Conservation (phyloP, 2,113 vertebrate genomes). For the Aphyosemion australe region DNA sequence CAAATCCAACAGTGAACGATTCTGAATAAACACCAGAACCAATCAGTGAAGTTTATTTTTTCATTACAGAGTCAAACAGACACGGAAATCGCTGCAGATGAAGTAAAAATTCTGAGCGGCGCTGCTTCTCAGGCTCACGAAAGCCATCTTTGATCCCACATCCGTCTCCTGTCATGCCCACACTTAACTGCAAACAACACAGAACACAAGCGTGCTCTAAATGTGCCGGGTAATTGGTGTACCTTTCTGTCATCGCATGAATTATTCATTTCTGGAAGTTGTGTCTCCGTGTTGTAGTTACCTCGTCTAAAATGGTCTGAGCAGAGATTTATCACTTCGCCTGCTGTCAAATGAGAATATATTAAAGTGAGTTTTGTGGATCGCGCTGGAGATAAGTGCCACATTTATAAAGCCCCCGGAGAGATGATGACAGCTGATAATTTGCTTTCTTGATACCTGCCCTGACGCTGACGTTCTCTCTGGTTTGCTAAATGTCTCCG, state of each 20-base stretch:
- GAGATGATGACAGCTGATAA: slow-evolving; percentile 77
- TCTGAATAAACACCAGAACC: not conserved
- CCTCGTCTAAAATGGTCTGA: slow-evolving; percentile 68
- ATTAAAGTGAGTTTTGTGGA: slow-evolving; percentile 71
- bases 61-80: no score
- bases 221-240: slow-evolving; percentile 61
- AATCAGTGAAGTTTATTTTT: not conserved
- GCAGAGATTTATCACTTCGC: slow-evolving; percentile 73
- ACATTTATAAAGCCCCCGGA: slow-evolving; percentile 78
- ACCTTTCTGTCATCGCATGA: slow-evolving; percentile 67
- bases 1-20: no score
- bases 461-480: slow-evolving; percentile 61
- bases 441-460: slow-evolving; percentile 73
- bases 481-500: slow-evolving; percentile 25
- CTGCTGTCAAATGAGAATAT: slow-evolving; percentile 72
- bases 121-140: slow-evolving; percentile 17
- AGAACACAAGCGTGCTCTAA: slow-evolving; percentile 47
- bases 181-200: slow-evolving; percentile 36
- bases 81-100: slow-evolving; percentile 10
- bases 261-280: slow-evolving; percentile 73
- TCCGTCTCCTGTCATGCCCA: slow-evolving; percentile 38
- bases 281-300: slow-evolving; percentile 70
- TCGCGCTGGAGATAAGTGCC: slow-evolving; percentile 76
- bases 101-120: slow-evolving; percentile 29
- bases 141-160: slow-evolving; percentile 53